A percentile compares a stretch with the other conserved stretches of the same genome.
Conservation (phyloP, 2,797 vertebrate genomes). For the Rhinogobio ventralis region DNA sequence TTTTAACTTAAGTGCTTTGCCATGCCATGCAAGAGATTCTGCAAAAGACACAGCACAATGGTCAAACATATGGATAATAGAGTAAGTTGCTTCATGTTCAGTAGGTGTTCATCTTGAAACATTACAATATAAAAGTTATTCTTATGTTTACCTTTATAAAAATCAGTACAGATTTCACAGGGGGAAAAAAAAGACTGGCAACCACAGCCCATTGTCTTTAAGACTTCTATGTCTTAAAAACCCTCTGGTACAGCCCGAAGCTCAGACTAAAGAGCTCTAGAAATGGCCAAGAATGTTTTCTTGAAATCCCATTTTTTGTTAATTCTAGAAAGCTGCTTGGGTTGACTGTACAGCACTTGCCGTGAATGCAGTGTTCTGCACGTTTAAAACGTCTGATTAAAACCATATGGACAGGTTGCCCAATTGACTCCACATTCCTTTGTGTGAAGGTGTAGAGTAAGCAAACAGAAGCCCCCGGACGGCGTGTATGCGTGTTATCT, state of each 20-base stretch:
- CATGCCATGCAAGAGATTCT: too few relatives aligned
- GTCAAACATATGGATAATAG: background rate
- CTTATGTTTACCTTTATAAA: background rate
- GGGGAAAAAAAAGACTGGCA: background rate
- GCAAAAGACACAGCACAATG: background rate
- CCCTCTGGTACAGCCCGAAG: background rate
- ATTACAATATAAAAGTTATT: background rate
- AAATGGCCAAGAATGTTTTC: background rate
- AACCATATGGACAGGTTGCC: conserved; percentile 42
- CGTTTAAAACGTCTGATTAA: conserved; percentile 29
- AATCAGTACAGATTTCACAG: background rate
- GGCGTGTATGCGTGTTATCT: conserved; percentile 32
- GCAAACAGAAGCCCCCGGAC: conserved; percentile 15
- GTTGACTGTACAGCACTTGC: background rate
- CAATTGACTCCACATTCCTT: conserved; percentile 42
- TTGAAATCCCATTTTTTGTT: background rate
- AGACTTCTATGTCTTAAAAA: background rate
- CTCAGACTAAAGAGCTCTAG: background rate
- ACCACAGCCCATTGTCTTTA: background rate
- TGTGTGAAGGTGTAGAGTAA: conserved; percentile 36
- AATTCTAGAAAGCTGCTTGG: too few relatives aligned
- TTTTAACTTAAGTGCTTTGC: too few relatives aligned
- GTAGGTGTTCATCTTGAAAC: background rate
- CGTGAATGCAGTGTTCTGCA: conserved; percentile 10
- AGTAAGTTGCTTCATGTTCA: background rate